Evolutionary conservation across 2,888 invertebrate species (phyloP), one percentile per base, ranked within the genome.

Genomic region (Oligia latruncula): DNA sequence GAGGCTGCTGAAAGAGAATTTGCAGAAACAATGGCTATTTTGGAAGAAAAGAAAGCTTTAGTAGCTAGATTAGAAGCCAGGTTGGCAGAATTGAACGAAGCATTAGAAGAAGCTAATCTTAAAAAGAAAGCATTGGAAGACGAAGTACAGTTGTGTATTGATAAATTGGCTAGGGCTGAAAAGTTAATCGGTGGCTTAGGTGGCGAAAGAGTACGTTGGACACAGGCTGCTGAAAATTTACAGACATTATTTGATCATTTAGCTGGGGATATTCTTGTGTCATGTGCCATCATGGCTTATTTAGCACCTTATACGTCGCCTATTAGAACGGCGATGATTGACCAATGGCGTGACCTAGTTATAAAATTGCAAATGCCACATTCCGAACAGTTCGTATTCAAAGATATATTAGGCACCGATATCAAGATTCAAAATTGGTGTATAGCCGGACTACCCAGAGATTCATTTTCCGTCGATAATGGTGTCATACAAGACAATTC

Each of bases 171-270:
- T 64, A 97, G 99, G 81, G 99, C 99, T 23, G 98, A 99, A 96
- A 98, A 99, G 90, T 96, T 99, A 52, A 98, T 99, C 84, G 98
- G 98, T 78, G 99, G 99, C 1, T 95, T 99, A 74, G 99, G 99
- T 8, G 99, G 99, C 5, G 99, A 99, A 95, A 98, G 98, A 94
- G 97, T 97, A 6, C 97, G 99, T 78, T 99, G 99, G 99, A 98
- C 98, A 11, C 93, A 96, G 71, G 98, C 98, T 35, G 99, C 99
- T 8, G 97, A 97, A 89, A 97, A 97, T 89, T 97, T 99, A 66
- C 98, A 98, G 93, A 93, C 95, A 1, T 97, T 98, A 73, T 99
- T 98, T 92, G 98, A 99, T 93, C 98, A 98, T 92, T 96, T 99
- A 82, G 98, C 99, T 0, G 99, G 99, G 0, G 99, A 99, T 95